Conservation (phyloP, 2,888 invertebrate species). For the Folsomia manolachei region DNA sequence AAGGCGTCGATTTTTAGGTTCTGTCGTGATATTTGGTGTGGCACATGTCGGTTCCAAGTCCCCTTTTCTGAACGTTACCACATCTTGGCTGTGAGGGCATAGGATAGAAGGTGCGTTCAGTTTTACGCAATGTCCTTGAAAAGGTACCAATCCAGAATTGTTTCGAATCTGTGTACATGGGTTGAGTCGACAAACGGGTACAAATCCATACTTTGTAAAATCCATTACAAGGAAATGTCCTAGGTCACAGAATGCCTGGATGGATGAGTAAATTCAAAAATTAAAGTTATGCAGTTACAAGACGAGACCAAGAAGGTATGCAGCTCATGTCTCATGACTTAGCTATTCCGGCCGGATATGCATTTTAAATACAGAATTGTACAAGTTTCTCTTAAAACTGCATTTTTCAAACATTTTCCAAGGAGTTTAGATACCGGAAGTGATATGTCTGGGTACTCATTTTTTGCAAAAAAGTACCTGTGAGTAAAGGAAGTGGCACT, state of each 20-base stretch:
- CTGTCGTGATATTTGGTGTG: not conserved
- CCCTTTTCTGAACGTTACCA: constrained; percentile 30
- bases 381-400: too few relatives aligned
- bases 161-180: not conserved
- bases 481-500: constrained; percentile 36
- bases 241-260: constrained; percentile 29
- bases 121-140: constrained; percentile 29
- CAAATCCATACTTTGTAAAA: not conserved
- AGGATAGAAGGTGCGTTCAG: constrained; percentile 25
- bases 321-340: too few relatives aligned
- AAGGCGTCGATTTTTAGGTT: constrained; percentile 20
- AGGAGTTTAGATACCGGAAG: too few relatives aligned
- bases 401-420: too few relatives aligned
- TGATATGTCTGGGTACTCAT: too few relatives aligned
- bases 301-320: too few relatives aligned
- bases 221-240: constrained; percentile 26
- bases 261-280: not conserved
- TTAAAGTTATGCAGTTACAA: too few relatives aligned
- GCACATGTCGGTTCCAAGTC: constrained; percentile 25
- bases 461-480: too few relatives aligned
- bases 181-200: not conserved
- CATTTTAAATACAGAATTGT: too few relatives aligned
- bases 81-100: constrained; percentile 27
- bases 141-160: not conserved
- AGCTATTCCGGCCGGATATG: too few relatives aligned